These are phyloP conservation scores for Vultur gryphus DNA, from an alignment of 2,797 vertebrate species.

Conservation along the genomic window DNA sequence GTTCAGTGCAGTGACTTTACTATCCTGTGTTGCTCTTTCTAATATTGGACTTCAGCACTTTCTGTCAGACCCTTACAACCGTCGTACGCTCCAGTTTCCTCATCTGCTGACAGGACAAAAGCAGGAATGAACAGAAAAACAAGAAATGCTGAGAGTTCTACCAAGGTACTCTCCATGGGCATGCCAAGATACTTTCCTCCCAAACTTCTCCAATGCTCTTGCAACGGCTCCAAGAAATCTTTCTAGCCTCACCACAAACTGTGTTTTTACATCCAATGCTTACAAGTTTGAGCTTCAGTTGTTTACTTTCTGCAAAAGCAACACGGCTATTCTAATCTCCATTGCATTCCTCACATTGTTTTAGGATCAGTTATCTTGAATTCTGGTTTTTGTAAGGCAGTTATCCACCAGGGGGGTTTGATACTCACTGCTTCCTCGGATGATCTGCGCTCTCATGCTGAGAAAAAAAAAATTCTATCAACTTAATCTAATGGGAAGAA, in stretches of 20 bases:
- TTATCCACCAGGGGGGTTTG: not conserved
- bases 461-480: not conserved
- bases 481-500: slow-evolving; percentile 17
- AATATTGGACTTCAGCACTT: not conserved
- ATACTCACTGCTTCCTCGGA: not conserved
- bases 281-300: not conserved
- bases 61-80: not conserved
- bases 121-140: not conserved
- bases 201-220: not conserved
- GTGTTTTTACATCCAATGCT: not conserved
- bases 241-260: not conserved
- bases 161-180: not conserved
- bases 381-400: slow-evolving; percentile 28
- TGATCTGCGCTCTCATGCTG: not conserved
- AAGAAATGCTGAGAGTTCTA: slow-evolving; percentile 17
- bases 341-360: slow-evolving; percentile 28
- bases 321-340: slow-evolving; percentile 20
- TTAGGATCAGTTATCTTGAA: slow-evolving; percentile 62
- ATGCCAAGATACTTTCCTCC: not conserved
- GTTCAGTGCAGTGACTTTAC: not conserved
- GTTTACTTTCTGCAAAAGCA: not conserved
- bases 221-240: not conserved
- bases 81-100: not conserved
- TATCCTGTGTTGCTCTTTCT: not conserved
- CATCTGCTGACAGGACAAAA: slow-evolving; percentile 15